Conservation (phyloP, 1,140 invertebrate genomes). For the Megalopta genalis region DNA sequence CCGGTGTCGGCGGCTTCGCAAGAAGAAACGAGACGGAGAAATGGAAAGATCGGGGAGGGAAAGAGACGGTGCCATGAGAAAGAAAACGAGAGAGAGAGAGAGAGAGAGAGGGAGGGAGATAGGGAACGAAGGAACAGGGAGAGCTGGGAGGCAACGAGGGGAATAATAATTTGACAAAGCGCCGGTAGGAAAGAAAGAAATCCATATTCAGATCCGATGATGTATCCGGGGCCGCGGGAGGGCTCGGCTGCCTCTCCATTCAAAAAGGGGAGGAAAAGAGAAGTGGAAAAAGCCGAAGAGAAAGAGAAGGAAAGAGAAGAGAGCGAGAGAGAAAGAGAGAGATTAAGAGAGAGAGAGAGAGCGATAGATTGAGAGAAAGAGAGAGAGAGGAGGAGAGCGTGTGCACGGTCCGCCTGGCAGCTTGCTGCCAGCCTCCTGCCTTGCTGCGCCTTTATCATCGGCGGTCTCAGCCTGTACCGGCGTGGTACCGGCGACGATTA, state of each 20-base stretch:
- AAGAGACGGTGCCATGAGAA: no score
- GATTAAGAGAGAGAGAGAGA: background rate
- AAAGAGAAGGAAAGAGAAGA: constrained; percentile 18
- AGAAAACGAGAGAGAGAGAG: background rate
- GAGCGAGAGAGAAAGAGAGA: constrained; percentile 5
- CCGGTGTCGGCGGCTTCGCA: background rate
- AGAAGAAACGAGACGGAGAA: no score
- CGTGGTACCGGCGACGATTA: constrained; percentile 53
- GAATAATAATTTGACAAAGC: constrained; percentile 70
- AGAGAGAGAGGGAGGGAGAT: background rate
- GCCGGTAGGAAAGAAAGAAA: constrained; percentile 66
- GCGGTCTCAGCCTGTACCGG: background rate
- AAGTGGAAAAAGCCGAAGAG: background rate
- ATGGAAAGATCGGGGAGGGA: background rate
- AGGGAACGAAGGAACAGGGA: background rate
- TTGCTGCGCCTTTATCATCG: constrained; percentile 34
- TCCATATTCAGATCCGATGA: constrained; percentile 72
- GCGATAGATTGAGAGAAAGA: background rate
- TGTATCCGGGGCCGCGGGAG: constrained; percentile 61
- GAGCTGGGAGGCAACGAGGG: constrained; percentile 13
- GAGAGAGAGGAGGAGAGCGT: no score
- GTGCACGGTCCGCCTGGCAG: background rate
- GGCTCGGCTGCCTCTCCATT: constrained; percentile 27
- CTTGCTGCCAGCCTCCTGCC: background rate
- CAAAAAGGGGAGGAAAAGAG: constrained; percentile 22